phyloP scores from a whole-genome alignment of 2,797 vertebrate genomes.

The Melanotaenia maccullochi region DNA sequence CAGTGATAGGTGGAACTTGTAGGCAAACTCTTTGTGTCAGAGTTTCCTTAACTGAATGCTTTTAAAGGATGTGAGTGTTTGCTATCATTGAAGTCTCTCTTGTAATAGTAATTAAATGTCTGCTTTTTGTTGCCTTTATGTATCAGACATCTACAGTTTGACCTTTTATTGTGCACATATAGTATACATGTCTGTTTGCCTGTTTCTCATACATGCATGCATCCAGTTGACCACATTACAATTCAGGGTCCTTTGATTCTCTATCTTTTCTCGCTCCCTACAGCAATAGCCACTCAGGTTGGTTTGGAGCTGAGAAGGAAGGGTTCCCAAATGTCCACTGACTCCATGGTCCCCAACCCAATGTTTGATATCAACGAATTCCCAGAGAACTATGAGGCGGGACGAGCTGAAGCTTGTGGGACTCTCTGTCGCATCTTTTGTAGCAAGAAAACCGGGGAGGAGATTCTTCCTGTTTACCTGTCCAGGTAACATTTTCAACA shows the following conservation, averaged over 20 bases:
- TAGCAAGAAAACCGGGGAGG: conserved; percentile 98
- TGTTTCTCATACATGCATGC: conserved; percentile 64
- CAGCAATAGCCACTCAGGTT: conserved; percentile 94
- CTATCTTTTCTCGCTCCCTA: conserved; percentile 68
- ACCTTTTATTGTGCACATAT: conserved; percentile 52
- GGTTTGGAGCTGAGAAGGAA: conserved; percentile 93
- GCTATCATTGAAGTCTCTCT: conserved; percentile 55
- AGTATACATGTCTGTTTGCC: conserved; percentile 54
- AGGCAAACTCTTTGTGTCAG: conserved; percentile 82
- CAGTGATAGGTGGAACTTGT: conserved; percentile 22
- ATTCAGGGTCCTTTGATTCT: conserved; percentile 71
- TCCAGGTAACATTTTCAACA: conserved; percentile 84
- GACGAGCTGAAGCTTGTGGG: conserved; percentile 95
- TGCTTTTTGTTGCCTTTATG: conserved; percentile 58
- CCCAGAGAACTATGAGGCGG: conserved; percentile 96
- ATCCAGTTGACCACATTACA: conserved; percentile 23
- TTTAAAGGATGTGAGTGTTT: conserved; percentile 63
- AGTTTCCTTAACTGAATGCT: conserved; percentile 71
- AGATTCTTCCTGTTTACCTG: conserved; percentile 96
- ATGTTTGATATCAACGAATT: conserved; percentile 93
- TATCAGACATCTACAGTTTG: conserved; percentile 27
- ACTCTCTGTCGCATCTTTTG: conserved; percentile 97
- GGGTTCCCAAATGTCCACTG: conserved; percentile 95
- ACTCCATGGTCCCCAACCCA: conserved; percentile 93
- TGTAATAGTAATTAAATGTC: conserved; percentile 55